phyloP scores from a whole-genome alignment of 2,888 invertebrate species.

The Megaustenia siamemsis region DNA sequence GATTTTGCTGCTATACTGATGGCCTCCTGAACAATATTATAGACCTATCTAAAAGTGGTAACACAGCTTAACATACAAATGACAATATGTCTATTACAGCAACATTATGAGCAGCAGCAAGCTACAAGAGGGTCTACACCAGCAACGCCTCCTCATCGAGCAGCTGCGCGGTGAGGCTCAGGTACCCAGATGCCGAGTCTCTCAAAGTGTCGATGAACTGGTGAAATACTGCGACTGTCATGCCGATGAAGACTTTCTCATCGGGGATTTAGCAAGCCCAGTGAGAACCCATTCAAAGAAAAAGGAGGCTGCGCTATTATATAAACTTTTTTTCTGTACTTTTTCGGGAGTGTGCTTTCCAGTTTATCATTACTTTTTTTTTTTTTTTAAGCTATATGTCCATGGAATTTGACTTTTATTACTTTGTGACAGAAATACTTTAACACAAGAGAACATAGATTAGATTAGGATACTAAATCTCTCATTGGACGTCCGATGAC shows the following conservation, averaged over 20 bases:
- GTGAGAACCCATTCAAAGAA: conserved; percentile 89
- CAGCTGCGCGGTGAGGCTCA: conserved; percentile 95
- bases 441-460: too few species aligned
- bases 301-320: conserved; percentile 75
- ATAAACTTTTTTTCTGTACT: conserved; percentile 56
- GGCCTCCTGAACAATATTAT: too few species aligned
- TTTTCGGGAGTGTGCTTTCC: too few species aligned
- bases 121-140: conserved; percentile 85
- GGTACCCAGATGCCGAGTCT: conserved; percentile 91
- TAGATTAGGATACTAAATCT: too few species aligned
- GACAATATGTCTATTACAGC: background rate
- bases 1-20: too few species aligned
- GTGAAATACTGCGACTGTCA: conserved; percentile 84
- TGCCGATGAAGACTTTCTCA: conserved; percentile 93
- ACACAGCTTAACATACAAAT: too few species aligned
- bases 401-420: too few species aligned
- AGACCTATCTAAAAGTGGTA: too few species aligned
- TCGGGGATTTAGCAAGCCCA: conserved; percentile 96
- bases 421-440: too few species aligned
- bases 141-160: conserved; percentile 95
- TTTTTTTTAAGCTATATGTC: too few species aligned
- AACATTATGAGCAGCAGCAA: conserved; percentile 76
- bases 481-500: too few species aligned
- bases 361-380: too few species aligned
- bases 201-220: conserved; percentile 94